Percentiles rank a stretch among this genome's conserved stretches.
These are phyloP conservation scores for Heterotis niloticus DNA, from an alignment of 2,113 vertebrate genomes.

Conservation along the genomic window DNA sequence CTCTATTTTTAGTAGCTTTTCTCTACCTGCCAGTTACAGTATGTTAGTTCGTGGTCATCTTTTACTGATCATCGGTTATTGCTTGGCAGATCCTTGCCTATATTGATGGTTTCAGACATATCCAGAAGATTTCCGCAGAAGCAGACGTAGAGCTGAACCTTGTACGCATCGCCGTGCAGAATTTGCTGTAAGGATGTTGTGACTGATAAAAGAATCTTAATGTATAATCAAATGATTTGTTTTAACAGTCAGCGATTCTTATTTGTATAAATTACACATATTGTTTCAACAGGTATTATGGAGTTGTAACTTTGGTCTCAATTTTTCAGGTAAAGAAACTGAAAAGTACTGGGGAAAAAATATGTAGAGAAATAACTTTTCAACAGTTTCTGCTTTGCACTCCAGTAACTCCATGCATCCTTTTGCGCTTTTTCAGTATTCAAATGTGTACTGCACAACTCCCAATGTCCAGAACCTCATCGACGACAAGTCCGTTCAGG, in stretches of 20 bases:
- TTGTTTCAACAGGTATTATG: conserved; percentile 79
- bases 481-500: conserved; percentile 89
- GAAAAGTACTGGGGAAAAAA: not conserved
- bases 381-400: not conserved
- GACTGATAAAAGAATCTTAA: not conserved
- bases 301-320: conserved; percentile 86
- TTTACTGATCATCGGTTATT: conserved; percentile 1
- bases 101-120: conserved; percentile 91
- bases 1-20: not conserved
- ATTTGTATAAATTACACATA: not conserved
- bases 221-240: not conserved
- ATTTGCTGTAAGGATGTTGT: conserved; percentile 77
- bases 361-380: not conserved
- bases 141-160: conserved; percentile 94
- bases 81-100: conserved; percentile 82
- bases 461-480: conserved; percentile 91
- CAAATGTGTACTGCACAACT: conserved; percentile 94
- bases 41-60: not conserved
- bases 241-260: not conserved
- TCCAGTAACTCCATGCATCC: not conserved
- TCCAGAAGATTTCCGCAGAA: conserved; percentile 95
- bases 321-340: conserved; percentile 83
- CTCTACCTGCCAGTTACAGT: not conserved
- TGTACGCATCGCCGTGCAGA: conserved; percentile 94
- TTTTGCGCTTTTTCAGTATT: conserved; percentile 71